Percentiles rank a stretch among this genome's conserved stretches.
Conservation (phyloP, 1,140 invertebrate species). For the Pogonognathellus flavescens region DNA sequence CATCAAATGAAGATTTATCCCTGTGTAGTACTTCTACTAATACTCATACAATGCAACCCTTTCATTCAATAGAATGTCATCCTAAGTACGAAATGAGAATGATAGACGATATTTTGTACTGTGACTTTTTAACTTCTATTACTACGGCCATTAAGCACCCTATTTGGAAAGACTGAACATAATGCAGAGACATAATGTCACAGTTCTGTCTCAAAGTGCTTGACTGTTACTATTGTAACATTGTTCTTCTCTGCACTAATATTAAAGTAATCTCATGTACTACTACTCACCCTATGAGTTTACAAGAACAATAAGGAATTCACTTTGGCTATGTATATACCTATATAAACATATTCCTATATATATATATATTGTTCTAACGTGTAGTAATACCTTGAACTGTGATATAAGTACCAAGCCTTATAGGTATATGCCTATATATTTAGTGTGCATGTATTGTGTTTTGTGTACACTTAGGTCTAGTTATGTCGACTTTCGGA, state of each 20-base stretch:
- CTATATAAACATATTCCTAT: too few species aligned
- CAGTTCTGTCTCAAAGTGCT: not conserved
- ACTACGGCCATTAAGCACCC: constrained; percentile 11
- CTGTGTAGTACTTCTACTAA: too few species aligned
- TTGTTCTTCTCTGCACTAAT: too few species aligned
- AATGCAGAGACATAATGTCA: constrained; percentile 14
- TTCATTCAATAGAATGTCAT: not conserved
- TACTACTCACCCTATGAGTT: not conserved
- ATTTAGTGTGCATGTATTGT: too few species aligned
- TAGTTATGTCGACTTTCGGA: not conserved
- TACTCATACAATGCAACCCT: too few species aligned
- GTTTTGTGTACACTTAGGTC: too few species aligned
- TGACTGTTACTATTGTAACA: too few species aligned
- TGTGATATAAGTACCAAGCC: not conserved
- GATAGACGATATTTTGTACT: not conserved
- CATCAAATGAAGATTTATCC: too few species aligned
- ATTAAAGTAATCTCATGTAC: not conserved
- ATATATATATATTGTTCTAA: too few species aligned
- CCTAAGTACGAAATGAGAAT: not conserved
- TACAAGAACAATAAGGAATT: too few species aligned
- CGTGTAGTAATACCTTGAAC: not conserved
- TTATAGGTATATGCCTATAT: too few species aligned
- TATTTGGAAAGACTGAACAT: not conserved
- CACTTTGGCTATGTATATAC: too few species aligned
- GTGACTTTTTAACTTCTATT: constrained; percentile 13